Evolutionary conservation across 2,888 invertebrate species (phyloP).

Genomic region (Chrysotoxum bicinctum): DNA sequence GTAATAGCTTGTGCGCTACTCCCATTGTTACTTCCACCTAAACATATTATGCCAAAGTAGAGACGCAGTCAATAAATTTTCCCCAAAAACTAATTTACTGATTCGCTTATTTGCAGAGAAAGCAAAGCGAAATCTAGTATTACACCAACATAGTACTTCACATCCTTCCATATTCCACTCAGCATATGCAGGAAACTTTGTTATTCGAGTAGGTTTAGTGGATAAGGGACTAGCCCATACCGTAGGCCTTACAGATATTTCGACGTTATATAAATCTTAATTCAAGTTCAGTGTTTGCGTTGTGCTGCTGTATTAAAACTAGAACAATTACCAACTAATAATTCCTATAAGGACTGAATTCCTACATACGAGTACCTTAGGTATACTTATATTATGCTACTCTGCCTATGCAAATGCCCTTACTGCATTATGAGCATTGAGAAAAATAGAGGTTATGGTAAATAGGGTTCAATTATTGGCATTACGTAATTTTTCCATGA

Average conservation of each 20-base stretch:
- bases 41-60: neutral
- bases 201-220: constrained; percentile 14
- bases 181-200: constrained; percentile 8
- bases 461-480: neutral
- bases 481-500: constrained; percentile 10
- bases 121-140: constrained; percentile 3
- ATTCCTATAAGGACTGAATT: constrained; percentile 37
- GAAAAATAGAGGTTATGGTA: neutral
- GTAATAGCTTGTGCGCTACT: constrained; percentile 3
- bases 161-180: neutral
- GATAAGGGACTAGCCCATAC: neutral
- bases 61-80: constrained; percentile 53
- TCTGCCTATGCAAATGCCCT: constrained; percentile 29
- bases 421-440: constrained; percentile 8
- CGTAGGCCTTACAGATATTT: neutral
- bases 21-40: constrained; percentile 6
- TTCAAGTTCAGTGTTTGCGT: constrained; percentile 14
- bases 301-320: constrained; percentile 5
- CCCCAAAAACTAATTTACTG: constrained; percentile 61
- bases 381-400: neutral
- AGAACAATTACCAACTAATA: constrained; percentile 8
- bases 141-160: neutral
- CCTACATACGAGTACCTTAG: constrained; percentile 40
- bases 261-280: constrained; percentile 47
- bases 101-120: constrained; percentile 39